phyloP scores from a whole-genome alignment of 1,140 invertebrate species.

The Tetramorium alpestre region DNA sequence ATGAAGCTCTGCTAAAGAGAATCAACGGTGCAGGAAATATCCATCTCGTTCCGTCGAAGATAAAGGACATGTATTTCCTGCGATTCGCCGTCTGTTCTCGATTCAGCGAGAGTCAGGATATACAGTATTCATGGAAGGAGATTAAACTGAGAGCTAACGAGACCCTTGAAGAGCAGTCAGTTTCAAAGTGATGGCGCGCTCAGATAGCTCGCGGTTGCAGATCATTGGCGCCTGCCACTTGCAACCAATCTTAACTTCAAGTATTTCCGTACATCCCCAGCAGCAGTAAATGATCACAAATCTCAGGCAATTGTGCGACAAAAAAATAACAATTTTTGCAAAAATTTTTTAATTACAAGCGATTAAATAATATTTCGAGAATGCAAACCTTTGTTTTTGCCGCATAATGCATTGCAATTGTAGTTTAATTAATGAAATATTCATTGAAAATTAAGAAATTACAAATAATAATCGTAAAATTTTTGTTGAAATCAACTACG shows the following conservation, averaged over 20 bases:
- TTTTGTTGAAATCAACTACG: neutral
- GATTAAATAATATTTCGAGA: neutral
- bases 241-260: slow-evolving; percentile 81
- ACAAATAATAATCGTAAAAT: neutral
- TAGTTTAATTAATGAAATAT: neutral
- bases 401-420: neutral
- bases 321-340: neutral
- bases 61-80: slow-evolving; percentile 94
- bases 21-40: slow-evolving; percentile 97
- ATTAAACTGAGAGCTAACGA: slow-evolving; percentile 91
- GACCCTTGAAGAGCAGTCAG: slow-evolving; percentile 85
- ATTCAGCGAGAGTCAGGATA: slow-evolving; percentile 93
- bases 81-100: slow-evolving; percentile 96
- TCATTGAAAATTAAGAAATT: neutral
- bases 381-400: slow-evolving; percentile 48
- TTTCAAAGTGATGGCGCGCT: slow-evolving; percentile 85
- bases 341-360: slow-evolving; percentile 1
- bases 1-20: slow-evolving; percentile 93
- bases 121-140: slow-evolving; percentile 95
- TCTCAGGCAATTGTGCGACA: neutral
- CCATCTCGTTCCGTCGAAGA: slow-evolving; percentile 97
- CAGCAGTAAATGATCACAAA: neutral
- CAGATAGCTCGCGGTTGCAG: slow-evolving; percentile 81
- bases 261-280: neutral
- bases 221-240: slow-evolving; percentile 80